phyloP scores from a whole-genome alignment of 2,888 invertebrate genomes.

The Piscicola geometra region DNA sequence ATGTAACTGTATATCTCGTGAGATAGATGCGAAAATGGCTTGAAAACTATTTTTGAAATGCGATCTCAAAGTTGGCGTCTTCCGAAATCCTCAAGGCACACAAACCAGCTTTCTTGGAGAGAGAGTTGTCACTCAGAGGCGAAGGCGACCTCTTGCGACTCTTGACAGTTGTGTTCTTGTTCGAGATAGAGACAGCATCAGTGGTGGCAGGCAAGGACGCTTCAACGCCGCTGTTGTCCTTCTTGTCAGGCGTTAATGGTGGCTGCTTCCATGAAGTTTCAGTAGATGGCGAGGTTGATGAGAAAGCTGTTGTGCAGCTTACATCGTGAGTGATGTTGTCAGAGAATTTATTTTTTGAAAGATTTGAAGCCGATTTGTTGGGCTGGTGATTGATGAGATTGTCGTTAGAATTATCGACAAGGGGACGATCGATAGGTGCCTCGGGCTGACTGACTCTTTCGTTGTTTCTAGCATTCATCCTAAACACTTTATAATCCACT shows the following conservation, averaged over 20 bases:
- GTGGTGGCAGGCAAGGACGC: too few relatives aligned
- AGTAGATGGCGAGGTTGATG: neutral
- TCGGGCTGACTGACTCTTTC: neutral
- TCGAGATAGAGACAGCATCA: neutral
- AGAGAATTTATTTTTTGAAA: neutral
- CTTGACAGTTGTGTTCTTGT: neutral
- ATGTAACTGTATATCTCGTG: too few relatives aligned
- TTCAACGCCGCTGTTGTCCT: too few relatives aligned
- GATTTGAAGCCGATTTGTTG: neutral
- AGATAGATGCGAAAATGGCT: too few relatives aligned
- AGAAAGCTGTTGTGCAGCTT: neutral
- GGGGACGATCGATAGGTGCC: too few relatives aligned
- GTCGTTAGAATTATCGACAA: conserved; percentile 1
- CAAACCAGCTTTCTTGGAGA: neutral
- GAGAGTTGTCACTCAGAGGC: neutral
- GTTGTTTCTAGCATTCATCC: neutral
- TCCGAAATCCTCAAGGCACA: too few relatives aligned
- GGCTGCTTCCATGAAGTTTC: neutral
- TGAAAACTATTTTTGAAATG: too few relatives aligned
- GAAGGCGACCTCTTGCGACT: conserved; percentile 15
- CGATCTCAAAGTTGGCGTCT: too few relatives aligned
- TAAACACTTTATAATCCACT: neutral
- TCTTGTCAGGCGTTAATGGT: neutral
- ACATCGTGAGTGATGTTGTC: too few relatives aligned
- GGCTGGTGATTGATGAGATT: neutral